Percentiles rank a stretch among this genome's conserved stretches.
Evolutionary conservation across 2,888 invertebrate genomes (phyloP).

Genomic region (Slavum lentiscoides): DNA sequence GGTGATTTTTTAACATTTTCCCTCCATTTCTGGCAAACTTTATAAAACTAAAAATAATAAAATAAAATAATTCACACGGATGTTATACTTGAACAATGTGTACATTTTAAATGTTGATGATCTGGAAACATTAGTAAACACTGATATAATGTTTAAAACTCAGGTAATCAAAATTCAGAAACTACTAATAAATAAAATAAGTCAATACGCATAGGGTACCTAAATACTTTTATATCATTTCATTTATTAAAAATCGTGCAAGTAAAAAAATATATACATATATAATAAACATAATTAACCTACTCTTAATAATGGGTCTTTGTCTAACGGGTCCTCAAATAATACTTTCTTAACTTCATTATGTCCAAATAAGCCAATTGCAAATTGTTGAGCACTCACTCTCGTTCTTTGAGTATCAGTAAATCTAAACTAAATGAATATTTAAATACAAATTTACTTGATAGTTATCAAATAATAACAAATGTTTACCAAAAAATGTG

Average conservation of each 20-base stretch:
- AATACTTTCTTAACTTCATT: constrained; percentile 66
- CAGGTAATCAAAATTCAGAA: no score
- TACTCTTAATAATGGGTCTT: constrained; percentile 72
- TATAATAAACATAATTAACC: constrained; percentile 57
- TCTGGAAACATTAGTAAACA: no score
- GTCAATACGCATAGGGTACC: no score
- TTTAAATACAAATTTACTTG: constrained; percentile 47
- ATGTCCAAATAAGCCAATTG: constrained; percentile 74
- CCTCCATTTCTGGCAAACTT: constrained; percentile 73
- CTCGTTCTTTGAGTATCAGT: constrained; percentile 77
- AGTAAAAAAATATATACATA: not conserved
- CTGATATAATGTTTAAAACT: no score
- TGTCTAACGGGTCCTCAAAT: constrained; percentile 68
- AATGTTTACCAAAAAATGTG: constrained; percentile 64
- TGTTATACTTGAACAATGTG: not conserved
- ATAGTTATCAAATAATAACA: not conserved
- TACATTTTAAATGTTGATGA: no score
- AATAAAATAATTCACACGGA: not conserved
- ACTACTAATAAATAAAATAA: no score
- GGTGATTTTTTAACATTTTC: constrained; percentile 72
- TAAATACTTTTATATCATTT: no score
- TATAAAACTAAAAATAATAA: constrained; percentile 71
- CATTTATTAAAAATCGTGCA: no score
- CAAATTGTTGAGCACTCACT: constrained; percentile 75
- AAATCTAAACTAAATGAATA: constrained; percentile 69